Conservation (phyloP, 2,113 vertebrate genomes). For the Turdus rufiventris region DNA sequence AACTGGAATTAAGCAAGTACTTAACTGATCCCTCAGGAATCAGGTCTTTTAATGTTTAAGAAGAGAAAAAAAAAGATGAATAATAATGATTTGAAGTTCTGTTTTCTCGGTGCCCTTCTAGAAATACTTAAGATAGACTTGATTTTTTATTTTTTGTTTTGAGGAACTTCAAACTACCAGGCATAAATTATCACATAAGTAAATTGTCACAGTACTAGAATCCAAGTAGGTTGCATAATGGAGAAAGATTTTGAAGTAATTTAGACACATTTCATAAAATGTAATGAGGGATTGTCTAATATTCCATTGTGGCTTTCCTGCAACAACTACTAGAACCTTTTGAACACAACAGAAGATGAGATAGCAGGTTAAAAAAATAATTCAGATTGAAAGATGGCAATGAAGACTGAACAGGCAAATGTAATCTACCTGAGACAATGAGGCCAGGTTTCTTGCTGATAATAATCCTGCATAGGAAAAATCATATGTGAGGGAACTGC, state of each 20-base stretch:
- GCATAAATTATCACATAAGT: background rate
- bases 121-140: background rate
- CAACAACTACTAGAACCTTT: background rate
- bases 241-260: slow-evolving; percentile 9
- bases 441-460: background rate
- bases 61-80: background rate
- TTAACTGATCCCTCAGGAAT: background rate
- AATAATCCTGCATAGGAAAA: background rate
- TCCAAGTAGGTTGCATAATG: background rate
- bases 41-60: background rate
- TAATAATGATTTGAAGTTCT: background rate
- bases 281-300: background rate
- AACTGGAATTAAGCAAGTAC: background rate
- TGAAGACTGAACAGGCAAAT: background rate
- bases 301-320: background rate
- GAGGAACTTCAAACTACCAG: background rate
- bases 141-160: background rate
- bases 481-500: background rate
- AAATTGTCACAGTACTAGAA: background rate
- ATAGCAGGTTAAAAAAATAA: background rate
- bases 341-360: background rate
- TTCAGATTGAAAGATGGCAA: background rate
- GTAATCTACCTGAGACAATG: background rate
- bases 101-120: background rate
- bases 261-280: background rate